phyloP scores from a whole-genome alignment of 2,888 invertebrate species.

The Flabesymbios commensalis region DNA sequence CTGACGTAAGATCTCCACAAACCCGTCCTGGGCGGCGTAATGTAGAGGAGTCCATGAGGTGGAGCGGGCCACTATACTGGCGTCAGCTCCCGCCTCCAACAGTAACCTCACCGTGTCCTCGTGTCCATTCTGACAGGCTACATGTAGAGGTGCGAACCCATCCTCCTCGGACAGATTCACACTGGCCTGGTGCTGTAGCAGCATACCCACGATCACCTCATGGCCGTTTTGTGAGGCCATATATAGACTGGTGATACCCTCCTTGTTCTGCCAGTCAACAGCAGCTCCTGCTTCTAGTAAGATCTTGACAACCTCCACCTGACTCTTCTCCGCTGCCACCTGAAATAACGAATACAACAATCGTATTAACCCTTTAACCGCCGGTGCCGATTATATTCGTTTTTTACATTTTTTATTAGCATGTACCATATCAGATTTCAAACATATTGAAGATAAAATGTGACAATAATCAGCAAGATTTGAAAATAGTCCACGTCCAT shows the following conservation, averaged over 20 bases:
- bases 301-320: slow-evolving; percentile 14
- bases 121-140: slow-evolving; percentile 37
- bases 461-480: no score
- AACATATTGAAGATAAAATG: no score
- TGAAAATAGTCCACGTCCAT: no score
- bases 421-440: no score
- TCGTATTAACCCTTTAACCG: no score
- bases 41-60: slow-evolving; percentile 32
- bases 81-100: slow-evolving; percentile 19
- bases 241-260: slow-evolving; percentile 37
- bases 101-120: slow-evolving; percentile 25
- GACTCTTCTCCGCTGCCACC: slow-evolving; percentile 30
- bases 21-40: slow-evolving; percentile 31
- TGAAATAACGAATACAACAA: no score
- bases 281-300: slow-evolving; percentile 15
- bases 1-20: slow-evolving; percentile 19
- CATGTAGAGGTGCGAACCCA: slow-evolving; percentile 38
- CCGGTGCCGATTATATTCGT: no score
- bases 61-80: slow-evolving; percentile 21
- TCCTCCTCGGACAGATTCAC: slow-evolving; percentile 28
- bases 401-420: no score
- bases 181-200: slow-evolving; percentile 31
- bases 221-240: slow-evolving; percentile 35
- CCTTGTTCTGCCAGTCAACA: slow-evolving; percentile 24
- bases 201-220: slow-evolving; percentile 25